phyloP scores from a whole-genome alignment of 2,888 invertebrate species.

The Coleophora deauratella region DNA sequence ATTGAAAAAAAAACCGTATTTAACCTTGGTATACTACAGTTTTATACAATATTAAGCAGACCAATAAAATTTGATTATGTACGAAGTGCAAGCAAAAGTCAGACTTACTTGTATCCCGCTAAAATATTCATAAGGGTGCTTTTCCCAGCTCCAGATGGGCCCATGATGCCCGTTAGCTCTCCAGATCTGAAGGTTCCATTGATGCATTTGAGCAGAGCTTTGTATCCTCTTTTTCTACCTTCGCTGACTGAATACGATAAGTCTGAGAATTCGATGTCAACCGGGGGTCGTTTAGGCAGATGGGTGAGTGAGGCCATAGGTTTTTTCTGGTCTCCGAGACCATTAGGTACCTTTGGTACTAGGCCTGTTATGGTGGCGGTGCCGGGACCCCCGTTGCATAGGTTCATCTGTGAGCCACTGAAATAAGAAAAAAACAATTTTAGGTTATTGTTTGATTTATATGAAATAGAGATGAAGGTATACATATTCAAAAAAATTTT shows the following conservation, averaged over 20 bases:
- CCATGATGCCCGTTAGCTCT: slow-evolving; percentile 97
- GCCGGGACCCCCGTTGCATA: slow-evolving; percentile 79
- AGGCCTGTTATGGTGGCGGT: slow-evolving; percentile 65
- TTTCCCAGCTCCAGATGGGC: slow-evolving; percentile 88
- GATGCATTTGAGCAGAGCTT: slow-evolving; percentile 90
- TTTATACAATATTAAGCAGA: too few relatives aligned
- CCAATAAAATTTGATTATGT: too few relatives aligned
- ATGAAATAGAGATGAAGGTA: too few relatives aligned
- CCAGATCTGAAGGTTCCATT: slow-evolving; percentile 92
- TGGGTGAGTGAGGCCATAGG: slow-evolving; percentile 85
- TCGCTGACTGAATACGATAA: slow-evolving; percentile 93
- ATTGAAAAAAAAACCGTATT: too few relatives aligned
- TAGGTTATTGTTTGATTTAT: neutral
- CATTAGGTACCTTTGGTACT: slow-evolving; percentile 83
- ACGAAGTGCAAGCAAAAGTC: too few relatives aligned
- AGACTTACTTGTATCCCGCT: slow-evolving; percentile 88
- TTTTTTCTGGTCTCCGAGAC: slow-evolving; percentile 80
- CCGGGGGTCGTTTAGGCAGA: slow-evolving; percentile 88
- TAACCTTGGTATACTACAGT: too few relatives aligned
- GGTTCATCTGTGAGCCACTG: slow-evolving; percentile 82
- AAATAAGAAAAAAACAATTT: slow-evolving; percentile 36
- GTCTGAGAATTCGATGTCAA: slow-evolving; percentile 91
- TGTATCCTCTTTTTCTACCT: slow-evolving; percentile 85
- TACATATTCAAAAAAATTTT: too few relatives aligned
- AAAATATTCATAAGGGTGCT: slow-evolving; percentile 91